These are phyloP conservation scores for Bruchidius siliquastri DNA, from an alignment of 2,888 invertebrate species.

Conservation along the genomic window DNA sequence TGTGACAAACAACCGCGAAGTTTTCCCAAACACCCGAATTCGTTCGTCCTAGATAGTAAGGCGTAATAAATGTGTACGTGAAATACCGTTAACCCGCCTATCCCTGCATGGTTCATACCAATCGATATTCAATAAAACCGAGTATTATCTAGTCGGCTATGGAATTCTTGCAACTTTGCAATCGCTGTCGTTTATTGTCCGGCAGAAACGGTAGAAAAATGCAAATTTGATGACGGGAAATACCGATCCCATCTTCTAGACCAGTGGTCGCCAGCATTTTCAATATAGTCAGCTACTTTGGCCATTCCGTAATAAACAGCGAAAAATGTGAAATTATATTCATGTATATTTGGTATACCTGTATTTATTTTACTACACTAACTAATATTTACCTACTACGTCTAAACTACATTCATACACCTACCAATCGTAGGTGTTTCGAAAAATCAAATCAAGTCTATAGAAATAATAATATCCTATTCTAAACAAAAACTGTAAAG, in stretches of 20 bases:
- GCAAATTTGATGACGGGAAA: background rate
- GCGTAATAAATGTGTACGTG: background rate
- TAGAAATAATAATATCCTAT: too few species aligned
- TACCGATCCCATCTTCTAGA: background rate
- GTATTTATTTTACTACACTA: too few species aligned
- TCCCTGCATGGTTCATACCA: background rate
- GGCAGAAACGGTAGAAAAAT: background rate
- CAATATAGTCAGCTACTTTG: too few species aligned
- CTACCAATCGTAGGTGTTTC: too few species aligned
- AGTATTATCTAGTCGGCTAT: background rate
- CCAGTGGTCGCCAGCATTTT: too few species aligned
- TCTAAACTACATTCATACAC: too few species aligned
- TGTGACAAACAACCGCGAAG: background rate
- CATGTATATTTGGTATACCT: too few species aligned
- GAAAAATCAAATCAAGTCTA: too few species aligned
- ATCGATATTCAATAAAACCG: background rate
- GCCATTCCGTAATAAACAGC: too few species aligned
- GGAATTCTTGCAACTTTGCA: background rate
- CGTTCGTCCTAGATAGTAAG: background rate
- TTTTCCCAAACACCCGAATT: background rate
- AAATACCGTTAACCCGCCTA: background rate
- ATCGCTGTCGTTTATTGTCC: background rate
- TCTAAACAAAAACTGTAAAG: too few species aligned
- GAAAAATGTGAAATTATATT: too few species aligned
- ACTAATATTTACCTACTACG: too few species aligned